Conservation (phyloP, 1,140 invertebrate species). For the Drosophila gunungcola region DNA sequence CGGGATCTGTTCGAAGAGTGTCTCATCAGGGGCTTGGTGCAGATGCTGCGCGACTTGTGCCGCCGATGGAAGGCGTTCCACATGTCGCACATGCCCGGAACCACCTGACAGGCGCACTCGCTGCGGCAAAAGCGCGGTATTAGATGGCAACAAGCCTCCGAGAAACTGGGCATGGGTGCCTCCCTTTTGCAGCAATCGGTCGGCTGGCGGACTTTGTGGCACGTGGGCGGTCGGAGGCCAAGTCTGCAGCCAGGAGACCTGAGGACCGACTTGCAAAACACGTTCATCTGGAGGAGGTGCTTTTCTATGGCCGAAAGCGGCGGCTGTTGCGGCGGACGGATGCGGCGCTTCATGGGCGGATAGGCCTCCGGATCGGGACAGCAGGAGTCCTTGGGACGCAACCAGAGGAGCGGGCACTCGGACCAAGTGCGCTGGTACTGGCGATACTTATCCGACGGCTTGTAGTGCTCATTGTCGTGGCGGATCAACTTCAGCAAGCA, state of each 20-base stretch:
- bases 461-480: slow-evolving; percentile 27
- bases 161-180: slow-evolving; percentile 56
- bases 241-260: not conserved
- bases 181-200: slow-evolving; percentile 4
- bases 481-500: slow-evolving; percentile 28
- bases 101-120: slow-evolving; percentile 40
- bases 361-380: slow-evolving; percentile 31
- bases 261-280: slow-evolving; percentile 4
- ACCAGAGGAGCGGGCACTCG: slow-evolving; percentile 53
- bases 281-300: slow-evolving; percentile 17
- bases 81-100: slow-evolving; percentile 31
- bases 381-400: slow-evolving; percentile 37
- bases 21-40: slow-evolving; percentile 11
- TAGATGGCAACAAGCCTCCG: slow-evolving; percentile 31
- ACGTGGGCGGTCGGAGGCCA: slow-evolving; percentile 10
- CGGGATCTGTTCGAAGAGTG: slow-evolving; percentile 18
- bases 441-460: slow-evolving; percentile 53
- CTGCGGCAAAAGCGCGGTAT: slow-evolving; percentile 16
- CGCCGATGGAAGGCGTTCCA: slow-evolving; percentile 8
- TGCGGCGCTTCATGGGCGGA: slow-evolving; percentile 19
- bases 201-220: not conserved
- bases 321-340: not conserved
- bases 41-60: not conserved
- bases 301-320: slow-evolving; percentile 6
- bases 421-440: slow-evolving; percentile 62